Percentiles rank a stretch among this genome's conserved stretches.
Evolutionary conservation across 2,888 invertebrate genomes (phyloP).

Genomic region (Latrodectus elegans): DNA sequence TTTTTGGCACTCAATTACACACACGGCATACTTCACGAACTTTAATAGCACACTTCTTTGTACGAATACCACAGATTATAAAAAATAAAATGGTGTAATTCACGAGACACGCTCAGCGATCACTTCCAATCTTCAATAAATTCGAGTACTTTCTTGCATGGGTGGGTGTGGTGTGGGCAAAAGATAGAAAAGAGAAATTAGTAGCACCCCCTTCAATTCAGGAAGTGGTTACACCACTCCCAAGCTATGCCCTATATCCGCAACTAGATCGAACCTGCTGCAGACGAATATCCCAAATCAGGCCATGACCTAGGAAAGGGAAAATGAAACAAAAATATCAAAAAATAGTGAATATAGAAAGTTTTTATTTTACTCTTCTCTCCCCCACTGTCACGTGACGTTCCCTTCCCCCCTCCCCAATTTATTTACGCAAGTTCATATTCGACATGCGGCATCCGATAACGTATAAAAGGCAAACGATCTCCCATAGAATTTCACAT

Average conservation of each 20-base stretch:
- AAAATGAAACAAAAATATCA: slow-evolving; percentile 64
- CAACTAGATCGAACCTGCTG: slow-evolving; percentile 52
- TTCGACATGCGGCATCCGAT: slow-evolving; percentile 20
- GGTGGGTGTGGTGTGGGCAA: slow-evolving; percentile 58
- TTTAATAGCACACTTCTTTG: background rate
- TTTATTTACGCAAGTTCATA: slow-evolving; percentile 45
- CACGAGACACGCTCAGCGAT: slow-evolving; percentile 1
- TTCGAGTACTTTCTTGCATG: slow-evolving; percentile 10
- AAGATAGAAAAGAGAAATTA: slow-evolving; percentile 45
- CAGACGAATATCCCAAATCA: slow-evolving; percentile 51
- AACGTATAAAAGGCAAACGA: slow-evolving; percentile 36
- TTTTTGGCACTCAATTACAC: background rate
- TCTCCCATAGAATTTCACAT: slow-evolving; percentile 4
- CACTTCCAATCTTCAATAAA: slow-evolving; percentile 17
- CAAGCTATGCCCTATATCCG: slow-evolving; percentile 60
- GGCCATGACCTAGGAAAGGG: slow-evolving; percentile 68
- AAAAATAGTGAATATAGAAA: slow-evolving; percentile 53
- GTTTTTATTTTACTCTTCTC: slow-evolving; percentile 38
- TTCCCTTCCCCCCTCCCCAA: slow-evolving; percentile 9
- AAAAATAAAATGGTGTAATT: background rate
- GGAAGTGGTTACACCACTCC: slow-evolving; percentile 69
- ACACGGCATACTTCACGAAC: background rate
- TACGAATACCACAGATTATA: background rate
- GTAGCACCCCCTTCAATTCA: slow-evolving; percentile 64
- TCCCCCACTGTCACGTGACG: slow-evolving; percentile 14